Evolutionary conservation across 2,797 vertebrate species (phyloP).

Genomic region (Petrocephalus sullivani): DNA sequence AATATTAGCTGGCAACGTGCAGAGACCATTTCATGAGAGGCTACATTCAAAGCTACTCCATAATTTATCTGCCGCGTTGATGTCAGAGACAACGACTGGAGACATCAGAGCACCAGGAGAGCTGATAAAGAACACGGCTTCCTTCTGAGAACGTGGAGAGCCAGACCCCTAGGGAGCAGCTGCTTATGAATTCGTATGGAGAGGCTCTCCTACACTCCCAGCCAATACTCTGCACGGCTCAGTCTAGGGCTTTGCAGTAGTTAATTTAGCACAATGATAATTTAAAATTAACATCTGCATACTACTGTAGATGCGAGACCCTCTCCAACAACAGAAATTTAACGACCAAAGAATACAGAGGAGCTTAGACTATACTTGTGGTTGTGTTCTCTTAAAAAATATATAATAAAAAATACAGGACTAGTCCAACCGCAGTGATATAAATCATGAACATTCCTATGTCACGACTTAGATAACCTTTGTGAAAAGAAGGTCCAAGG

Average conservation of each 20-base stretch:
- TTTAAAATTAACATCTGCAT: slow-evolving; percentile 69
- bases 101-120: not conserved
- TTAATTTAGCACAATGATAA: slow-evolving; percentile 64
- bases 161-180: slow-evolving; percentile 42
- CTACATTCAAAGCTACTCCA: slow-evolving; percentile 24
- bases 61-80: slow-evolving; percentile 32
- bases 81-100: slow-evolving; percentile 17
- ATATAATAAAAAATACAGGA: slow-evolving; percentile 43
- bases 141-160: slow-evolving; percentile 28
- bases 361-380: not conserved
- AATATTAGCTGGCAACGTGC: slow-evolving; percentile 25
- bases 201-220: slow-evolving; percentile 47
- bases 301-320: slow-evolving; percentile 52
- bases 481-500: slow-evolving; percentile 48
- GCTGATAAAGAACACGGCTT: slow-evolving; percentile 33
- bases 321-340: slow-evolving; percentile 48
- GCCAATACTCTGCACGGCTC: slow-evolving; percentile 60
- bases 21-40: slow-evolving; percentile 21
- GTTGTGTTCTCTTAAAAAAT: not conserved
- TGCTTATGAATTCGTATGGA: slow-evolving; percentile 49
- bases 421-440: slow-evolving; percentile 57
- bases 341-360: not conserved
- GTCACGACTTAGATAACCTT: slow-evolving; percentile 54
- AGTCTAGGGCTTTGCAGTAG: slow-evolving; percentile 44
- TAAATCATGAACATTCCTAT: slow-evolving; percentile 63